Percentiles rank a stretch among this genome's conserved stretches.
Conservation (phyloP, 2,797 vertebrate species). For the Pseudochaenichthys georgianus region DNA sequence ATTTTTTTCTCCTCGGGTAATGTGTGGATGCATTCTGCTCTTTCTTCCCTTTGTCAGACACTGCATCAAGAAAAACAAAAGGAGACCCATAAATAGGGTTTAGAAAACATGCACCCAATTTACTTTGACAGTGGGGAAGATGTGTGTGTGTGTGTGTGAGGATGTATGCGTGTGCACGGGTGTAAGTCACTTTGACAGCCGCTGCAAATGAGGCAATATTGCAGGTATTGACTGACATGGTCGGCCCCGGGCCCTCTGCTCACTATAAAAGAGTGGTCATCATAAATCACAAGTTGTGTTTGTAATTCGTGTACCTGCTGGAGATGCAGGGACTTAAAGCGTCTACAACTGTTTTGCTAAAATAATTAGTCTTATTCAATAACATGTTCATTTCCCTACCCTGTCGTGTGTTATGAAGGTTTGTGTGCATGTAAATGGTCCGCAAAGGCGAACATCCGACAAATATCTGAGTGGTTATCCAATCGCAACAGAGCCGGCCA, state of each 20-base stretch:
- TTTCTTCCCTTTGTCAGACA: constrained; percentile 69
- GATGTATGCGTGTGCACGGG: constrained; percentile 1
- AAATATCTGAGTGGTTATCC: no score
- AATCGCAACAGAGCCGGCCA: no score
- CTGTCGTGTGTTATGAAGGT: no score
- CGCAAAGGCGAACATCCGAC: no score
- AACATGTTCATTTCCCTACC: no score
- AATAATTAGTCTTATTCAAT: no score
- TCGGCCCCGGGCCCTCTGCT: constrained; percentile 41
- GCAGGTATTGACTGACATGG: constrained; percentile 78
- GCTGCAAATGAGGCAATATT: constrained; percentile 80
- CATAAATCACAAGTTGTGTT: constrained; percentile 65
- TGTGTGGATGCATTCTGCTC: constrained; percentile 65
- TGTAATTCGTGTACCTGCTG: constrained; percentile 16
- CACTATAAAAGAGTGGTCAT: constrained; percentile 44
- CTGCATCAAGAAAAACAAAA: constrained; percentile 77
- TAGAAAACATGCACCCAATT: constrained; percentile 82
- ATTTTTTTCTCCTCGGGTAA: constrained; percentile 36
- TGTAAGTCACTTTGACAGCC: constrained; percentile 78
- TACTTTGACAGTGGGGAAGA: constrained; percentile 70
- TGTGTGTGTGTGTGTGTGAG: constrained; percentile 20
- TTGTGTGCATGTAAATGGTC: no score
- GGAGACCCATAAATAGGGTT: constrained; percentile 78
- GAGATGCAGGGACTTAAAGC: constrained; percentile 1
- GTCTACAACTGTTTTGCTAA: neutral